phyloP scores from a whole-genome alignment of 1,140 invertebrate species.

The Calycopis cecrops region DNA sequence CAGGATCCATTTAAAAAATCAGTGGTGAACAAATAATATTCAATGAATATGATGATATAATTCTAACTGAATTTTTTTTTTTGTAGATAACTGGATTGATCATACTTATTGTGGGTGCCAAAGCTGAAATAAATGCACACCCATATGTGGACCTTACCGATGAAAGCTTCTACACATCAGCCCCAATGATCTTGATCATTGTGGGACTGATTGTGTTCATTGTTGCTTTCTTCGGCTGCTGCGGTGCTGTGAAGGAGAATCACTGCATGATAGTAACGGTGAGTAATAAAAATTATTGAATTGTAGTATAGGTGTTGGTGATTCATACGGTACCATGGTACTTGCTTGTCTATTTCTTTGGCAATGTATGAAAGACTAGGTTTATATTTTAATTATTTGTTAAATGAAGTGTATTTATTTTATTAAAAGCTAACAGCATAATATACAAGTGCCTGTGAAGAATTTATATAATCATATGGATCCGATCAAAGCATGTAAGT shows the following conservation, averaged over 20 bases:
- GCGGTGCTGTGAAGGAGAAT: conserved; percentile 90
- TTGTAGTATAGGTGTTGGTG: not conserved
- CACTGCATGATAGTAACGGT: conserved; percentile 92
- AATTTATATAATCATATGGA: no score
- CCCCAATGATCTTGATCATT: conserved; percentile 86
- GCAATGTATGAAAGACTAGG: no score
- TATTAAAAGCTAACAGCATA: no score
- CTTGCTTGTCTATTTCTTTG: no score
- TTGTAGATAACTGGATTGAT: conserved; percentile 85
- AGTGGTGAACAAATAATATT: no score
- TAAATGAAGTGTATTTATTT: no score
- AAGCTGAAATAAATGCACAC: conserved; percentile 78
- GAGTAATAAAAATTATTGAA: conserved; percentile 43
- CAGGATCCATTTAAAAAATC: no score
- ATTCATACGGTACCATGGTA: no score
- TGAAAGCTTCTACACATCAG: conserved; percentile 80
- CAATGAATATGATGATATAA: no score
- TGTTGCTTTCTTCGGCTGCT: conserved; percentile 92
- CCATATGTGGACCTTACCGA: conserved; percentile 76
- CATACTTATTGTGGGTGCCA: conserved; percentile 83
- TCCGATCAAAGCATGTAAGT: no score
- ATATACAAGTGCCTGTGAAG: no score
- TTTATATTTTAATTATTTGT: no score
- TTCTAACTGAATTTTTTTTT: conserved; percentile 21
- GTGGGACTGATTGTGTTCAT: conserved; percentile 90